These are phyloP conservation scores for Melanostoma mellinum DNA, from an alignment of 2,888 invertebrate genomes.

Conservation along the genomic window DNA sequence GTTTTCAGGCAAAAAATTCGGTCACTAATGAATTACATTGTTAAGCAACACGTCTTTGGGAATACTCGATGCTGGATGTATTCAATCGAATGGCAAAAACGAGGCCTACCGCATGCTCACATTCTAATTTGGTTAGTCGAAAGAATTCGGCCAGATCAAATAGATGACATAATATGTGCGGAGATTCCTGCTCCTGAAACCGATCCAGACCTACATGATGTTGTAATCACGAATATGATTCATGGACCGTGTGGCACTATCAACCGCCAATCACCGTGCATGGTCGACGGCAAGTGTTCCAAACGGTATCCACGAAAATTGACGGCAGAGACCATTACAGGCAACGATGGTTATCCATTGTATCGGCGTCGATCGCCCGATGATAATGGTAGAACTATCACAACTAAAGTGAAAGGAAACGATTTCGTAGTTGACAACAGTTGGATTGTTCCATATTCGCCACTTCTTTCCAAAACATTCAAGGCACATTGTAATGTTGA, in stretches of 20 bases:
- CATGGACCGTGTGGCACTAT: conserved; percentile 78
- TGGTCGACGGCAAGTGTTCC: conserved; percentile 78
- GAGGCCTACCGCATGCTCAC: too few species aligned
- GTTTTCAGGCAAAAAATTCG: conserved; percentile 46
- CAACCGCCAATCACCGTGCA: conserved; percentile 78
- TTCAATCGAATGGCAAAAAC: too few species aligned
- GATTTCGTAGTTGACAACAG: conserved; percentile 27
- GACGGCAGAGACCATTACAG: conserved; percentile 74
- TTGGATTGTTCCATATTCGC: conserved; percentile 20
- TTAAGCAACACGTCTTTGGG: too few species aligned
- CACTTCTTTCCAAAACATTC: conserved; percentile 74
- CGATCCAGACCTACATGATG: conserved; percentile 69
- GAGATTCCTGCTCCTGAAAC: conserved; percentile 75
- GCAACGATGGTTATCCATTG: conserved; percentile 76
- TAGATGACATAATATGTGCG: conserved; percentile 50
- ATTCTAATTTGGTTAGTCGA: too few species aligned
- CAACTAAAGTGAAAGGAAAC: conserved; percentile 53
- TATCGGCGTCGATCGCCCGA: conserved; percentile 73
- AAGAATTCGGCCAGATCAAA: too few species aligned
- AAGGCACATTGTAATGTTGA: conserved; percentile 79
- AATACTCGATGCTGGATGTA: too few species aligned
- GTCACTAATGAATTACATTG: too few species aligned
- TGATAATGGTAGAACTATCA: conserved; percentile 58
- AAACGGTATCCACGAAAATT: conserved; percentile 74
- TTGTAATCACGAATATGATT: conserved; percentile 76